Evolutionary conservation across 2,888 invertebrate genomes (phyloP).

Genomic region (Alsophila aescularia): DNA sequence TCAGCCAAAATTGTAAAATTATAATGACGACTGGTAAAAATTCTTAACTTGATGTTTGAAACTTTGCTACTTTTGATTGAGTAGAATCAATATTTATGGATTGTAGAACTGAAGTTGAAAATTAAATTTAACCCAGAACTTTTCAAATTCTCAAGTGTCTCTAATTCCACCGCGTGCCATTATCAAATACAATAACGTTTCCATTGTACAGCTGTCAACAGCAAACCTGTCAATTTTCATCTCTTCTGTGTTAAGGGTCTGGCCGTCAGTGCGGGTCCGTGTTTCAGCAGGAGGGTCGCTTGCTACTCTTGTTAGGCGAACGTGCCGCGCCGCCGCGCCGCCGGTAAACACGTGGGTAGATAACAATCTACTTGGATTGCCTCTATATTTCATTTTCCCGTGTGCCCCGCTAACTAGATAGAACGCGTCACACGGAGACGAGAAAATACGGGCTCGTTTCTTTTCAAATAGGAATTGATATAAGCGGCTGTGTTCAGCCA

Average conservation of each 20-base stretch:
- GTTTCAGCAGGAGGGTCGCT: conserved; percentile 68
- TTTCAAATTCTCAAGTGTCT: too few relatives aligned
- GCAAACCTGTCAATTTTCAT: conserved; percentile 67
- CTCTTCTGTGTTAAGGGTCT: conserved; percentile 62
- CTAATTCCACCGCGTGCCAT: neutral
- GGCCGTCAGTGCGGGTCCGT: conserved; percentile 58
- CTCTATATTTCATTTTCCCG: conserved; percentile 85
- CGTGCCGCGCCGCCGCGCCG: conserved; percentile 72
- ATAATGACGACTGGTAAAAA: too few relatives aligned
- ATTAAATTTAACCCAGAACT: neutral
- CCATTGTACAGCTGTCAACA: conserved; percentile 71
- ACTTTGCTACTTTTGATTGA: too few relatives aligned
- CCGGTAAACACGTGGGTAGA: conserved; percentile 84
- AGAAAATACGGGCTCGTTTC: conserved; percentile 72
- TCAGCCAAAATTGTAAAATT: too few relatives aligned
- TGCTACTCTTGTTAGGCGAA: conserved; percentile 82
- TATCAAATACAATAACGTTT: conserved; percentile 48
- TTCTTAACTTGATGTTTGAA: too few relatives aligned
- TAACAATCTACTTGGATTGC: conserved; percentile 85
- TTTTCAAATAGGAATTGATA: conserved; percentile 58
- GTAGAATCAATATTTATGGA: too few relatives aligned
- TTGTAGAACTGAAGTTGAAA: too few relatives aligned
- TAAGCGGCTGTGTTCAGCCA: conserved; percentile 29
- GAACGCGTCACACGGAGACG: conserved; percentile 63
- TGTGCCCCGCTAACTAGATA: conserved; percentile 80